A percentile compares a stretch with the other conserved stretches of the same genome.
These are phyloP conservation scores for Escarpia spicata DNA, from an alignment of 2,888 invertebrate genomes.

Conservation along the genomic window DNA sequence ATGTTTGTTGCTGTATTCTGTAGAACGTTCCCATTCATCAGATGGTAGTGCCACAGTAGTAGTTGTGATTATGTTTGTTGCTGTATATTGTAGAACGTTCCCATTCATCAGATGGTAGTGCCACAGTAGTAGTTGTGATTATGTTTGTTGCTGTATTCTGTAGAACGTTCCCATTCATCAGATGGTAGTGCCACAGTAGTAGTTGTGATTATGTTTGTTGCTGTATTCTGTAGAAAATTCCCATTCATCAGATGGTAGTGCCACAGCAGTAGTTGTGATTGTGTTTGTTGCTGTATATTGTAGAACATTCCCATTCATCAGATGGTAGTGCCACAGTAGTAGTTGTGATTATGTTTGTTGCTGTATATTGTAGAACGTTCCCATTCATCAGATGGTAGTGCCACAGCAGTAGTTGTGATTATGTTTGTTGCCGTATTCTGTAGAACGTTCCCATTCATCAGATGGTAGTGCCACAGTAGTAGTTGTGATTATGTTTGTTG, in stretches of 20 bases:
- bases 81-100: background rate
- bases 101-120: background rate
- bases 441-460: background rate
- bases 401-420: background rate
- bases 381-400: background rate
- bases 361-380: background rate
- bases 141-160: background rate
- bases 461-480: too few species aligned
- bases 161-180: background rate
- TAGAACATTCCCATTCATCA: background rate
- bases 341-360: background rate
- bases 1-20: background rate
- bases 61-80: background rate
- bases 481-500: background rate
- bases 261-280: background rate
- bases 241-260: background rate
- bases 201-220: background rate
- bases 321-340: conserved; percentile 22
- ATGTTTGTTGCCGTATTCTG: background rate
- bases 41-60: too few species aligned
- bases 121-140: background rate
- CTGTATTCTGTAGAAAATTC: background rate
- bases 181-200: too few species aligned
- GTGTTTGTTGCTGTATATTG: background rate
- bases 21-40: background rate